Conservation (phyloP, 2,888 invertebrate genomes). For the Drosophila nr. perissopoda region DNA sequence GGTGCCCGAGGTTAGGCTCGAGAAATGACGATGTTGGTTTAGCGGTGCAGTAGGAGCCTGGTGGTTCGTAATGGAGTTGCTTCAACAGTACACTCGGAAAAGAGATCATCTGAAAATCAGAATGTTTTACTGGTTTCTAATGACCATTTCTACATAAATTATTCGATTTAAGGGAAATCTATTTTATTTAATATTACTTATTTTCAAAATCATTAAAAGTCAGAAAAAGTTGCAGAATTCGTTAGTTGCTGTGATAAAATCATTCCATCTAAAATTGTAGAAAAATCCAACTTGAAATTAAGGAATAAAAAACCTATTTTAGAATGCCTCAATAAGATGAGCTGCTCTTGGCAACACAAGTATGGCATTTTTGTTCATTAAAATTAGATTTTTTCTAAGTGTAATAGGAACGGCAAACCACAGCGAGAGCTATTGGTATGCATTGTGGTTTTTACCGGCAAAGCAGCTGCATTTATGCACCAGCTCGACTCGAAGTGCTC, state of each 20-base stretch:
- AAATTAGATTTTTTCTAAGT: neutral
- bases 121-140: neutral
- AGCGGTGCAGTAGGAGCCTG: neutral
- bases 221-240: neutral
- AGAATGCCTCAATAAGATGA: neutral
- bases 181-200: neutral
- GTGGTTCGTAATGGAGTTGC: conserved; percentile 1
- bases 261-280: neutral
- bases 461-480: conserved; percentile 50
- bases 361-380: neutral
- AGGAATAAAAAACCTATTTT: neutral
- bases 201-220: neutral
- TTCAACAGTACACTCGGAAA: neutral
- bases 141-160: neutral
- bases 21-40: neutral
- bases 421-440: conserved; percentile 36
- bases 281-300: neutral
- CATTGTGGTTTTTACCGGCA: conserved; percentile 1
- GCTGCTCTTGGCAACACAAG: neutral
- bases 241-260: too few relatives aligned
- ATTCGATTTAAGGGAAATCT: neutral
- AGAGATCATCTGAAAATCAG: neutral
- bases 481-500: conserved; percentile 40
- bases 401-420: conserved; percentile 8
- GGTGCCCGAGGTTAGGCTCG: conserved; percentile 5